Evolutionary conservation across 2,113 vertebrate genomes (phyloP).

Genomic region (Tragelaphus buxtoni): DNA sequence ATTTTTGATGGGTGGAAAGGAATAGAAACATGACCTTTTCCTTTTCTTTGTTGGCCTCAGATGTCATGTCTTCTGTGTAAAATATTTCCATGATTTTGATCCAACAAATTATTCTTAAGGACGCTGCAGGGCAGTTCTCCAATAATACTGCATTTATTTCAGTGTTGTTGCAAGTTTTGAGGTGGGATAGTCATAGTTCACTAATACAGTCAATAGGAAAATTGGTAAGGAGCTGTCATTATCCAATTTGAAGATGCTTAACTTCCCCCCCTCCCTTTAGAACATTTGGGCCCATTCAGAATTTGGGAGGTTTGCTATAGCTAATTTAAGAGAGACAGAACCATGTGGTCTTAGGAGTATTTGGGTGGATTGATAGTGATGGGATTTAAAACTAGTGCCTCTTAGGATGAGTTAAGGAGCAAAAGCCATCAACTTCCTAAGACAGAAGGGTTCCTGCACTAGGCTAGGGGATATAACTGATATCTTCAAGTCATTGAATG

Average conservation of each 20-base stretch:
- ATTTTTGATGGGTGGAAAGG: background rate
- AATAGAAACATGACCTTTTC: background rate
- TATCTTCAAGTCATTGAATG: background rate
- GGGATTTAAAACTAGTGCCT: background rate
- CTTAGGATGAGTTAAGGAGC: background rate
- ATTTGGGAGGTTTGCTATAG: background rate
- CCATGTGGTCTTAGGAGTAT: background rate
- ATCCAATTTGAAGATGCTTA: conserved; percentile 41
- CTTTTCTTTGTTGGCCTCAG: background rate
- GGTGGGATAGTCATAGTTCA: conserved; percentile 38
- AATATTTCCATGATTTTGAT: background rate
- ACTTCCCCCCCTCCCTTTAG: conserved; percentile 4
- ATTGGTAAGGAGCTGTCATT: conserved; percentile 34
- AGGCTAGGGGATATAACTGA: background rate
- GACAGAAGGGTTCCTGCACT: background rate
- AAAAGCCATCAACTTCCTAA: background rate
- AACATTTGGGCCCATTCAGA: conserved; percentile 6
- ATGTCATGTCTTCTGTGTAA: background rate
- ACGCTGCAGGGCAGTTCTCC: background rate
- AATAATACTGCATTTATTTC: background rate
- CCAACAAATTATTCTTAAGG: conserved; percentile 31
- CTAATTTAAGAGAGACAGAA: conserved; percentile 7
- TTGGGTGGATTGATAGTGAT: background rate
- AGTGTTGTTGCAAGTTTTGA: conserved; percentile 32
- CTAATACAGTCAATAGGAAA: conserved; percentile 43